Conservation (phyloP, 1,140 invertebrate species). For the Drosophila subpulchrella region DNA sequence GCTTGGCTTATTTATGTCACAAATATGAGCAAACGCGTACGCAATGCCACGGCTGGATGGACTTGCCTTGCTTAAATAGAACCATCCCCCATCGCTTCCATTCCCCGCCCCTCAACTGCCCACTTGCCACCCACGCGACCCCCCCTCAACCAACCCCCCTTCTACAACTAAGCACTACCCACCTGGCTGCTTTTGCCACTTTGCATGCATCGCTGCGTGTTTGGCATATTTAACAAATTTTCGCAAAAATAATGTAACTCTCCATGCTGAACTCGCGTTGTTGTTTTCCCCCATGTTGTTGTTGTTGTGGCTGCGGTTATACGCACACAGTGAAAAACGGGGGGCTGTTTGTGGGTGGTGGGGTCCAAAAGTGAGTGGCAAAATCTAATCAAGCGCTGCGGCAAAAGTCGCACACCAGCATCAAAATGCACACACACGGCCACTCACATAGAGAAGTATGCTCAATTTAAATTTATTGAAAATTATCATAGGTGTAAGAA, state of each 20-base stretch:
- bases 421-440: conserved; percentile 50
- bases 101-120: neutral
- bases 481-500: neutral
- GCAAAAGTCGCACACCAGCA: conserved; percentile 55
- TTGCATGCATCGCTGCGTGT: conserved; percentile 82
- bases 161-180: conserved; percentile 5
- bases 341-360: neutral
- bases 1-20: conserved; percentile 80
- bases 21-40: conserved; percentile 78
- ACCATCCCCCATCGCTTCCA: neutral
- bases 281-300: conserved; percentile 28
- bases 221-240: conserved; percentile 83
- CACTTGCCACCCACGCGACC: neutral
- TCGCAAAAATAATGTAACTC: conserved; percentile 79
- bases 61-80: conserved; percentile 32
- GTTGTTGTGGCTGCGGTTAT: conserved; percentile 63
- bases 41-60: conserved; percentile 79
- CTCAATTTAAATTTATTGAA: conserved; percentile 24
- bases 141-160: neutral
- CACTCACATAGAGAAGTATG: neutral
- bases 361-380: conserved; percentile 44
- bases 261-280: conserved; percentile 16
- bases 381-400: conserved; percentile 82
- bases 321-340: conserved; percentile 8
- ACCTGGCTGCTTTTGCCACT: conserved; percentile 56